Conservation (phyloP, 1,140 invertebrate genomes). For the Pseudobourletiella spinata region DNA sequence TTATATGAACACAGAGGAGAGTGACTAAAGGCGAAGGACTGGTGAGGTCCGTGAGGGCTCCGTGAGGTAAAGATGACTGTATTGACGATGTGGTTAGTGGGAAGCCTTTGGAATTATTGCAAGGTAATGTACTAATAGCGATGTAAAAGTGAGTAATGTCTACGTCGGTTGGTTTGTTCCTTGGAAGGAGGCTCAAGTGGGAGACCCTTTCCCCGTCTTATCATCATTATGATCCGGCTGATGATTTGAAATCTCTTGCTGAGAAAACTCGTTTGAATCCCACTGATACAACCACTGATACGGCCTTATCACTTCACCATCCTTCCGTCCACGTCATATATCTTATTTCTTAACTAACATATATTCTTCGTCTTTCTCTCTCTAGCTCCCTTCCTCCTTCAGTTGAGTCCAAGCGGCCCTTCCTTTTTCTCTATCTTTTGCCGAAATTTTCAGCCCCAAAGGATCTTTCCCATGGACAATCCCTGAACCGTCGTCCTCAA, state of each 20-base stretch:
- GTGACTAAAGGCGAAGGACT: too few relatives aligned
- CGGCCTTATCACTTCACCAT: slow-evolving; percentile 25
- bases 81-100: too few relatives aligned
- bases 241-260: slow-evolving; percentile 33
- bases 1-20: too few relatives aligned
- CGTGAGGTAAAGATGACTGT: neutral
- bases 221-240: slow-evolving; percentile 27
- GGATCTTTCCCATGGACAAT: neutral
- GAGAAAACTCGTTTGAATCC: slow-evolving; percentile 34
- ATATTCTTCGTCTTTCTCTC: neutral
- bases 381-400: neutral
- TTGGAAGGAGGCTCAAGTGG: neutral
- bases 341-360: slow-evolving; percentile 14
- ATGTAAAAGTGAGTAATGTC: slow-evolving; percentile 23
- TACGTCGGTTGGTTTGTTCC: slow-evolving; percentile 22
- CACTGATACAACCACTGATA: slow-evolving; percentile 31
- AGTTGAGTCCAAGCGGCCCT: neutral
- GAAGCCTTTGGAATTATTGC: slow-evolving; percentile 17
- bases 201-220: slow-evolving; percentile 6
- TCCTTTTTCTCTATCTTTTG: neutral
- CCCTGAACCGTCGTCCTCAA: neutral
- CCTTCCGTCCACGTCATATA: slow-evolving; percentile 14
- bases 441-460: neutral
- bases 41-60: too few relatives aligned
- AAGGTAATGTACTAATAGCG: slow-evolving; percentile 30